phyloP scores from a whole-genome alignment of 2,113 vertebrate genomes.

The Myotis davidii region DNA sequence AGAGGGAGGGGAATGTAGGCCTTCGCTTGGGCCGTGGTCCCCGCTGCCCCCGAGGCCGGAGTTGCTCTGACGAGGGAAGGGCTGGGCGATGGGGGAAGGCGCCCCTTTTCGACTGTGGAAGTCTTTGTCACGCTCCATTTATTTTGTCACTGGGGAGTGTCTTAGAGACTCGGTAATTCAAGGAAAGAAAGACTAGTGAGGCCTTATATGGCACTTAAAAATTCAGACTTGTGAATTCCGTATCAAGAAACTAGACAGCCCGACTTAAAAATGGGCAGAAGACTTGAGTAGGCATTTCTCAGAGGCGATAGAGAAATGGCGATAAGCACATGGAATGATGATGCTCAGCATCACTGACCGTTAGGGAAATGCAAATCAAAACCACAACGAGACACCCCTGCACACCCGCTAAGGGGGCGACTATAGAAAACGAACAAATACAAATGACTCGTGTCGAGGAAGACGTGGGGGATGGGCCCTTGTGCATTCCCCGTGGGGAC shows the following conservation, averaged over 20 bases:
- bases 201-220: background rate
- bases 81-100: background rate
- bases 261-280: background rate
- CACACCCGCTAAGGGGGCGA: background rate
- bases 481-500: background rate
- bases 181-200: background rate
- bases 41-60: accelerated
- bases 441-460: background rate
- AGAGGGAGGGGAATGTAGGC: background rate
- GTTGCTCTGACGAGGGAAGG: background rate
- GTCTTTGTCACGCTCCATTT: background rate
- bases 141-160: background rate
- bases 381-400: background rate
- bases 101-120: background rate
- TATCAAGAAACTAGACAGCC: background rate
- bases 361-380: background rate
- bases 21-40: background rate
- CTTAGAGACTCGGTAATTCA: background rate
- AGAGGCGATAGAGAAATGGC: too few relatives aligned
- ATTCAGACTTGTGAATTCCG: background rate
- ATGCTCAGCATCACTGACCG: background rate
- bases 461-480: background rate
- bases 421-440: too few relatives aligned
- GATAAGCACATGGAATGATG: background rate
- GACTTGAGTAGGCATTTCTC: background rate